Conservation (phyloP, 2,797 vertebrate genomes). For the Tolypeutes matacus region DNA sequence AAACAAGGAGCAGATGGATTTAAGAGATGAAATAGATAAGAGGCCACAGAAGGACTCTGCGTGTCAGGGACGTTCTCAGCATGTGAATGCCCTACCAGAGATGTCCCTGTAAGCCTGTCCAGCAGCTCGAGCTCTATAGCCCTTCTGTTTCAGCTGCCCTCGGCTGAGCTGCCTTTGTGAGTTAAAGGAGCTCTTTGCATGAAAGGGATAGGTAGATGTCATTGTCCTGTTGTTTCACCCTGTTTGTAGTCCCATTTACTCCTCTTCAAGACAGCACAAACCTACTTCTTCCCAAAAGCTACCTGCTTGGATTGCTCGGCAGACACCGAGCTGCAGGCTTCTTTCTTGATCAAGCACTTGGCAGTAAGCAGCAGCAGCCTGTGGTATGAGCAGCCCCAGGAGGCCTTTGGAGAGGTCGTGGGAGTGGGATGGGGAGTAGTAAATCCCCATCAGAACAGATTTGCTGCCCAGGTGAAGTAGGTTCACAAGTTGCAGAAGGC, state of each 20-base stretch:
- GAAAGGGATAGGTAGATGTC: not conserved
- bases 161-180: not conserved
- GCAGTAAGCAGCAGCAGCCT: not conserved
- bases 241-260: not conserved
- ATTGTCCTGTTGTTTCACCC: not conserved
- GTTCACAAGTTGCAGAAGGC: not conserved
- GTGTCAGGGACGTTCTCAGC: not conserved
- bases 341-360: not conserved
- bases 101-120: not conserved
- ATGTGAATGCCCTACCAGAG: not conserved
- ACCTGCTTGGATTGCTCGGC: not conserved
- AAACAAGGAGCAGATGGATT: not conserved
- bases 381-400: not conserved
- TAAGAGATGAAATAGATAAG: not conserved
- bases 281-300: not conserved
- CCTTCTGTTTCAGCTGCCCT: not conserved
- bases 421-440: too few relatives aligned
- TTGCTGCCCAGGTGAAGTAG: not conserved
- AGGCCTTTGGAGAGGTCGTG: not conserved
- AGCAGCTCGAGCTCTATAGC: not conserved
- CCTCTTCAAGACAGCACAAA: constrained; percentile 27
- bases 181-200: constrained; percentile 38
- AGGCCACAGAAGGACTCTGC: not conserved
- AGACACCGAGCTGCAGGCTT: not conserved
- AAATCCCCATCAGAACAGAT: not conserved